These are phyloP conservation scores for Rana temporaria DNA, from an alignment of 2,113 vertebrate genomes.

Conservation along the genomic window DNA sequence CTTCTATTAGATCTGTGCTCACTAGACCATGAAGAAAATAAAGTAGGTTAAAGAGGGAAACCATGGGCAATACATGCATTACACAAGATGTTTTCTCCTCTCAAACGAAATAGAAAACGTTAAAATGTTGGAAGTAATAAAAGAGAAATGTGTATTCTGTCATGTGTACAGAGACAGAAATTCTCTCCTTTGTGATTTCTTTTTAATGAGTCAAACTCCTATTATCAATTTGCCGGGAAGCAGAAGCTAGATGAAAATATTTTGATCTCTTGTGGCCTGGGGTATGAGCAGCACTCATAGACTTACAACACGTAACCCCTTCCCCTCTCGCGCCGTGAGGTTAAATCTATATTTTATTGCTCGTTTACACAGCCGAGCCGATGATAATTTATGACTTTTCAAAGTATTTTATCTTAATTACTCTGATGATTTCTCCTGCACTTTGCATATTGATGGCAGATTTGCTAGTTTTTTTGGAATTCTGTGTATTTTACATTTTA, in stretches of 20 bases:
- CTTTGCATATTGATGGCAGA: slow-evolving; percentile 46
- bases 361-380: slow-evolving; percentile 11
- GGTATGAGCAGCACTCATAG: slow-evolving; percentile 2
- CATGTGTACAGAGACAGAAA: slow-evolving; percentile 18
- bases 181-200: slow-evolving; percentile 42
- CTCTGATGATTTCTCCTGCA: slow-evolving; percentile 40
- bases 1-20: slow-evolving; percentile 11
- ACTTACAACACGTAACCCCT: slow-evolving; percentile 5
- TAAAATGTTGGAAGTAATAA: not conserved
- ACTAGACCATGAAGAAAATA: slow-evolving; percentile 39
- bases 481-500: slow-evolving; percentile 42
- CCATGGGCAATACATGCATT: slow-evolving; percentile 14
- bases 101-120: not conserved
- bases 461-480: slow-evolving; percentile 7
- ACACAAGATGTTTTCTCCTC: slow-evolving; percentile 14
- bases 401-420: slow-evolving; percentile 55
- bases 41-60: slow-evolving; percentile 6
- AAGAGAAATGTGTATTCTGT: slow-evolving; percentile 29
- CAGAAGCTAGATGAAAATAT: slow-evolving; percentile 34
- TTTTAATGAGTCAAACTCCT: slow-evolving; percentile 47
- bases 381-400: slow-evolving; percentile 46
- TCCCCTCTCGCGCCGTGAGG: slow-evolving; percentile 2
- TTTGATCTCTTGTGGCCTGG: slow-evolving; percentile 5
- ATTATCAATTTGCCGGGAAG: slow-evolving; percentile 6
- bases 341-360: slow-evolving; percentile 51